phyloP scores from a whole-genome alignment of 2,113 vertebrate species.

The Chauna torquata region DNA sequence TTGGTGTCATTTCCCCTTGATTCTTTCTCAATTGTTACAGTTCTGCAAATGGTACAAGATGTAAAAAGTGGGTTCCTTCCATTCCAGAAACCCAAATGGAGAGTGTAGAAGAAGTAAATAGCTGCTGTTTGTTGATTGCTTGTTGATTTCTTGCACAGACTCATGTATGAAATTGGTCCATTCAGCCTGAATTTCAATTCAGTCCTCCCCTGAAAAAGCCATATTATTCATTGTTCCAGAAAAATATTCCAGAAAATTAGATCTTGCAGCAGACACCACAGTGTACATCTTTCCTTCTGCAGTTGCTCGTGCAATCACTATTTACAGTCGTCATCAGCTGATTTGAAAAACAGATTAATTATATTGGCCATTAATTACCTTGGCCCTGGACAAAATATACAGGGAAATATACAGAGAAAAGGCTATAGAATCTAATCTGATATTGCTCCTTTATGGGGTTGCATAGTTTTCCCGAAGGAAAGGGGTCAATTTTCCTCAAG shows the following conservation, averaged over 20 bases:
- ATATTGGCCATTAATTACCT: neutral
- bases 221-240: constrained; percentile 34
- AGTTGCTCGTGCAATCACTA: neutral
- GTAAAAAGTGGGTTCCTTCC: rapidly evolving
- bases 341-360: neutral
- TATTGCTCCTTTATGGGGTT: neutral
- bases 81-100: neutral
- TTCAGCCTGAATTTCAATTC: constrained; percentile 16
- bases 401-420: neutral
- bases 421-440: neutral
- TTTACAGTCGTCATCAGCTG: neutral
- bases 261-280: constrained; percentile 35
- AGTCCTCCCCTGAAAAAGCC: neutral
- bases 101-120: neutral
- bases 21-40: neutral
- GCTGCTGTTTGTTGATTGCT: neutral
- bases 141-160: constrained; percentile 18
- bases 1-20: neutral
- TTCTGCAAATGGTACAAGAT: rapidly evolving
- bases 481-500: neutral
- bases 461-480: neutral
- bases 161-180: neutral
- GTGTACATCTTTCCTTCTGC: neutral
- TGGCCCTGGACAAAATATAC: neutral
- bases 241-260: constrained; percentile 25